Percentiles rank a stretch among this genome's conserved stretches.
phyloP scores from a whole-genome alignment of 2,797 vertebrate species.

The Myoxocephalus aenaeus region DNA sequence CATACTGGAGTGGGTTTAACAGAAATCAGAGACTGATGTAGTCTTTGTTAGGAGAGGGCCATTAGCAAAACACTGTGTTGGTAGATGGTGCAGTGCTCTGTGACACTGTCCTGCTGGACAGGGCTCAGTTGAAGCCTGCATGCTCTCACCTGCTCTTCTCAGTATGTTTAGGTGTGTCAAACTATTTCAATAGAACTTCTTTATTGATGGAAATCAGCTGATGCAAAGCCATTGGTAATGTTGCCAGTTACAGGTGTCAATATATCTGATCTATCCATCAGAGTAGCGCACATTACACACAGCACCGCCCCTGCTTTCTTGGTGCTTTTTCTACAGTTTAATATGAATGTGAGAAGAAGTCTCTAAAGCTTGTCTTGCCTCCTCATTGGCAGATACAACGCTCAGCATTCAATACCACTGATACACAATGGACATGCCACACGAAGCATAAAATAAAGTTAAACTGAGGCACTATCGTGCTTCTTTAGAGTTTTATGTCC shows the following conservation, averaged over 20 bases:
- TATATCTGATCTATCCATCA: neutral
- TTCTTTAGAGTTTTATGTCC: neutral
- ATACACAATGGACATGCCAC: neutral
- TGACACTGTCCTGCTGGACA: neutral
- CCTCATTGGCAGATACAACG: neutral
- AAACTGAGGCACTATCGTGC: neutral
- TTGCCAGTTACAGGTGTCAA: neutral
- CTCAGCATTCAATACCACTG: neutral
- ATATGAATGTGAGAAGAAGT: neutral
- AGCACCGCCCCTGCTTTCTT: no score
- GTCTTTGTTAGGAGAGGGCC: slow-evolving; percentile 10
- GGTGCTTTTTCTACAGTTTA: neutral
- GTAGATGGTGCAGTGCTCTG: neutral
- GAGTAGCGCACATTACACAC: neutral
- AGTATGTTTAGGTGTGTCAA: neutral
- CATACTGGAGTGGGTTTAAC: slow-evolving; percentile 33
- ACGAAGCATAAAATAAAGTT: neutral
- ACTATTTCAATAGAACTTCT: neutral
- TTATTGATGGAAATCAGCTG: neutral
- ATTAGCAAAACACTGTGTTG: slow-evolving; percentile 3
- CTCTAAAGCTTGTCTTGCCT: neutral
- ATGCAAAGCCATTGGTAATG: neutral
- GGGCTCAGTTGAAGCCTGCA: neutral
- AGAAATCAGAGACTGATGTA: slow-evolving; percentile 4
- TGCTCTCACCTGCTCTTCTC: neutral